Percentiles rank a stretch among this genome's conserved stretches.
Conservation (phyloP, 2,888 invertebrate genomes). For the Coelopa pilipes region DNA sequence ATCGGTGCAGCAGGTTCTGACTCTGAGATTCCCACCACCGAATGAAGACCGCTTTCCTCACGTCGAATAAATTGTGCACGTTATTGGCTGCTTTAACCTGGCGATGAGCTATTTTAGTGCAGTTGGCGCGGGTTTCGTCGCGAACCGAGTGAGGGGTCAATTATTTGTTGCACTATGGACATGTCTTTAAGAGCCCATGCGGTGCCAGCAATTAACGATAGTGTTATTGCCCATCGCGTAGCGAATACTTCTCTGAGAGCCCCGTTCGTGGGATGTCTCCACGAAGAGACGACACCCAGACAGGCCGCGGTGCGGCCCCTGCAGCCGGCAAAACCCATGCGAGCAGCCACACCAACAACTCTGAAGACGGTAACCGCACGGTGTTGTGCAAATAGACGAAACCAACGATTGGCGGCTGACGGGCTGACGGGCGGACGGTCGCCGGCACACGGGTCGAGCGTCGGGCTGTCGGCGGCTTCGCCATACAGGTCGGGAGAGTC, state of each 20-base stretch:
- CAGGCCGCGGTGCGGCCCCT: too few relatives aligned
- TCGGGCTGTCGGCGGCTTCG: not conserved
- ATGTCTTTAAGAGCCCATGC: too few relatives aligned
- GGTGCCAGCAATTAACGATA: too few relatives aligned
- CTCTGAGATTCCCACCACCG: too few relatives aligned
- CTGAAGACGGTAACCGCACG: not conserved
- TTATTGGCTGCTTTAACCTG: too few relatives aligned
- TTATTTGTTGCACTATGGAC: not conserved
- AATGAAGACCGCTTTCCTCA: too few relatives aligned
- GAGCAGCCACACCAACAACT: not conserved
- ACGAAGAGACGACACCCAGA: too few relatives aligned
- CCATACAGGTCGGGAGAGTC: conserved; percentile 27
- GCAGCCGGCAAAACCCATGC: not conserved
- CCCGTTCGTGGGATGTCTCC: too few relatives aligned
- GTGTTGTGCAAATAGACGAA: conserved; percentile 27
- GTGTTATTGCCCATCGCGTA: too few relatives aligned
- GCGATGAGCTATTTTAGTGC: not conserved
- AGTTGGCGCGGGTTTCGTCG: conserved; percentile 2
- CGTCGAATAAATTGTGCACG: too few relatives aligned
- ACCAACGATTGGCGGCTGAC: not conserved
- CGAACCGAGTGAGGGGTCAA: not conserved
- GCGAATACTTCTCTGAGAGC: too few relatives aligned
- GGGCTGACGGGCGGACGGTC: not conserved
- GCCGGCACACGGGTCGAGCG: not conserved
- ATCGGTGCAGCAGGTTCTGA: too few relatives aligned